phyloP scores from a whole-genome alignment of 2,113 vertebrate species.

The Corythornis cristatus region DNA sequence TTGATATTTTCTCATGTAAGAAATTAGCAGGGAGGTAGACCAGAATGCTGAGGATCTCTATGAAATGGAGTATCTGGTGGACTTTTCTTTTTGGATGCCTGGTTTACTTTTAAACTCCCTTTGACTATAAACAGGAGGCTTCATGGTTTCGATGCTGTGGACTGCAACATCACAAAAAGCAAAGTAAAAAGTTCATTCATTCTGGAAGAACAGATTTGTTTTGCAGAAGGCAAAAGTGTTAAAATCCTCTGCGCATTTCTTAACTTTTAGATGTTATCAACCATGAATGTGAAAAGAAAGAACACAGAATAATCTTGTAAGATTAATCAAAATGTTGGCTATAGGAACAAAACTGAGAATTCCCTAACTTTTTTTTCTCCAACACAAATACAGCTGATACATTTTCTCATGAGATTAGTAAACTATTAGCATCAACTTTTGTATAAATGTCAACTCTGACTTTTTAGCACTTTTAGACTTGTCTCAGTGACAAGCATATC shows the following conservation, averaged over 20 bases:
- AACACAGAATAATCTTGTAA: neutral
- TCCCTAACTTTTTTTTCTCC: neutral
- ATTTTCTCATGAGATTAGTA: neutral
- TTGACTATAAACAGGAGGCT: neutral
- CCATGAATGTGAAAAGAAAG: conserved; percentile 8
- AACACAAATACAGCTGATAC: neutral
- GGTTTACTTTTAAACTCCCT: neutral
- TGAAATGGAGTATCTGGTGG: neutral
- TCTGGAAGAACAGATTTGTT: neutral
- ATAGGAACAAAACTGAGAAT: neutral
- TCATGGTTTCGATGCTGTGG: neutral
- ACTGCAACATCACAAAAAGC: neutral
- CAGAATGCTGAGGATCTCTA: neutral
- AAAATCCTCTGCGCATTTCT: neutral
- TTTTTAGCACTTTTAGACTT: conserved; percentile 17
- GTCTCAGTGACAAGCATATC: neutral
- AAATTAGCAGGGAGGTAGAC: neutral
- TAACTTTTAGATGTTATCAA: neutral
- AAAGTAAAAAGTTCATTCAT: neutral
- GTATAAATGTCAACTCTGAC: neutral
- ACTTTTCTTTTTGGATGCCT: neutral
- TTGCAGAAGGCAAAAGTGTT: neutral
- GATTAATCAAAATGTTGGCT: neutral
- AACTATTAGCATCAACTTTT: neutral
- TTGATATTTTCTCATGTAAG: neutral